Percentiles rank a stretch among this genome's conserved stretches.
These are phyloP conservation scores for Podargus strigoides DNA, from an alignment of 2,797 vertebrate genomes.

Conservation along the genomic window DNA sequence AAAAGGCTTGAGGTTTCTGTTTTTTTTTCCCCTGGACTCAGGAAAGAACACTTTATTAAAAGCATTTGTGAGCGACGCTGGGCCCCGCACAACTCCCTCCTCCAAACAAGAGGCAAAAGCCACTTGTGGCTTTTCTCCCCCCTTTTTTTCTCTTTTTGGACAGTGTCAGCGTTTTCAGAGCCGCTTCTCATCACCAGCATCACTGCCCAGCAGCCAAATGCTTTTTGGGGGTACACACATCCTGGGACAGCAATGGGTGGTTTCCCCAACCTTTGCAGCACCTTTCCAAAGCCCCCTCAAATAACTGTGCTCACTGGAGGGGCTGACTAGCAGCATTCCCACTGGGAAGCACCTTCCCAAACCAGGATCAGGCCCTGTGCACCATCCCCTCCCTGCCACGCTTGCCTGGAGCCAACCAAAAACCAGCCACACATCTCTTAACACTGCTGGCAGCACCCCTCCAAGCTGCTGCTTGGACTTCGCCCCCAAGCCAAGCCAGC, in stretches of 20 bases:
- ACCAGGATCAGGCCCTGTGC: background rate
- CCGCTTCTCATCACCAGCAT: rapidly evolving
- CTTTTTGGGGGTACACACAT: rapidly evolving
- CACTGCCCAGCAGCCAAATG: rapidly evolving
- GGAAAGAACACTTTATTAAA: conserved; percentile 66
- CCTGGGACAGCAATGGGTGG: rapidly evolving
- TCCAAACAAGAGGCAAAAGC: background rate
- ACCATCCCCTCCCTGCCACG: rapidly evolving
- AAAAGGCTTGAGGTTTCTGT: conserved; percentile 27
- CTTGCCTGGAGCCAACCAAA: background rate
- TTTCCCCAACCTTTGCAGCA: background rate
- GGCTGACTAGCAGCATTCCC: background rate
- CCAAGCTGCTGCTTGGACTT: background rate
- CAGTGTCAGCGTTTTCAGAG: background rate
- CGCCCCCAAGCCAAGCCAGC: background rate
- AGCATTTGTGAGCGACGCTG: background rate
- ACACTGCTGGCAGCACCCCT: no score
- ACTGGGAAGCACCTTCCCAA: background rate
- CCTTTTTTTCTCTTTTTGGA: background rate
- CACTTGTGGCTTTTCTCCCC: rapidly evolving
- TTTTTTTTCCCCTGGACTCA: conserved; percentile 1
- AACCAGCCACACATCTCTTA: rapidly evolving
- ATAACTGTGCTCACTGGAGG: rapidly evolving
- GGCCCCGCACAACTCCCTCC: background rate
- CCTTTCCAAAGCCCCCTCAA: rapidly evolving